Conservation (phyloP, 2,888 invertebrate genomes). For the Amblyjoppa proteus region DNA sequence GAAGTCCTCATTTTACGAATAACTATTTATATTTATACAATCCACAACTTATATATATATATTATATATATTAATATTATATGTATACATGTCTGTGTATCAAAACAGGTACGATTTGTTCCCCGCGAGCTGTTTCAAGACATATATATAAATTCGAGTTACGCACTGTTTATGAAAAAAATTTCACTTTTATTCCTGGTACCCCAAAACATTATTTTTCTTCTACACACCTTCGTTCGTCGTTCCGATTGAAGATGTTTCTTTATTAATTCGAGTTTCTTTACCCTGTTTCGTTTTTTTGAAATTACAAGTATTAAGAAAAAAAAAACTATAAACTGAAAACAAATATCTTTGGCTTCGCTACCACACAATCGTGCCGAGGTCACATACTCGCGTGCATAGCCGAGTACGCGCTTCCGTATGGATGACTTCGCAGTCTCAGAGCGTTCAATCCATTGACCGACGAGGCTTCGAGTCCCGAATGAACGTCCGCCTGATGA, state of each 20-base stretch:
- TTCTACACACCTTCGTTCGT: slow-evolving; percentile 56
- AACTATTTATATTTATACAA: slow-evolving; percentile 67
- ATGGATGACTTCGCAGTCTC: slow-evolving; percentile 82
- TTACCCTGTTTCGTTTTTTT: slow-evolving; percentile 39
- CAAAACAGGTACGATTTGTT: slow-evolving; percentile 49
- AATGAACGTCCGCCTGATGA: slow-evolving; percentile 80
- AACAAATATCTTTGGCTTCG: slow-evolving; percentile 48
- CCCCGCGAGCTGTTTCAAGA: slow-evolving; percentile 45
- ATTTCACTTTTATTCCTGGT: slow-evolving; percentile 46
- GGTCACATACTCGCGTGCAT: slow-evolving; percentile 84
- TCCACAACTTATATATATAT: slow-evolving; percentile 61
- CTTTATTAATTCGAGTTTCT: slow-evolving; percentile 18
- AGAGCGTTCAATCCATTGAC: slow-evolving; percentile 80
- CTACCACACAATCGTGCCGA: slow-evolving; percentile 11
- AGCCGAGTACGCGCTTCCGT: slow-evolving; percentile 80
- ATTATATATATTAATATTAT: slow-evolving; percentile 48
- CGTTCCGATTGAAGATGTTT: slow-evolving; percentile 30
- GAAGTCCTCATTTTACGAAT: slow-evolving; percentile 47
- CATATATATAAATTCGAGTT: slow-evolving; percentile 40
- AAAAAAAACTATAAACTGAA: slow-evolving; percentile 3
- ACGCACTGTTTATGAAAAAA: slow-evolving; percentile 49
- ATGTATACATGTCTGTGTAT: slow-evolving; percentile 52
- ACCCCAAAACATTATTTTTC: slow-evolving; percentile 39
- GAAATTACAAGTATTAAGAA: not conserved
- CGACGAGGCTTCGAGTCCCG: slow-evolving; percentile 77